Percentiles rank a stretch among this genome's conserved stretches.
Conservation (phyloP, 2,113 vertebrate genomes). For the Hemicordylus capensis region DNA sequence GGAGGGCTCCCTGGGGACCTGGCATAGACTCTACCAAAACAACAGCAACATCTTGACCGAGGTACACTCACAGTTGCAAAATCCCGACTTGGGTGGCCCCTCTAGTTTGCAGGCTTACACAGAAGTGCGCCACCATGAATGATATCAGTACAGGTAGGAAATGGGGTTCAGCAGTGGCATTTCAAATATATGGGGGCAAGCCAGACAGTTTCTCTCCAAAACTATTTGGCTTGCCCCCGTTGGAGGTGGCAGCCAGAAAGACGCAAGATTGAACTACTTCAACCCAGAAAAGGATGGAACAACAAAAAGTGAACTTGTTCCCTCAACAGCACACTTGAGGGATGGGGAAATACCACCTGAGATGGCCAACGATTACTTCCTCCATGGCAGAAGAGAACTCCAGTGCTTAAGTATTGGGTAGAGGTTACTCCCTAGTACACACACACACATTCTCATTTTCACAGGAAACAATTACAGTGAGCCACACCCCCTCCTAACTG, state of each 20-base stretch:
- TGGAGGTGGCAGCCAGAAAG: no score
- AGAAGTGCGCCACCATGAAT: neutral
- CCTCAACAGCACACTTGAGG: neutral
- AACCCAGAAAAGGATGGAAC: neutral
- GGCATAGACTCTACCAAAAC: neutral
- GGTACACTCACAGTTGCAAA: neutral
- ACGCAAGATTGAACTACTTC: neutral
- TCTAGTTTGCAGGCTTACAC: neutral
- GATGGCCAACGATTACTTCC: neutral
- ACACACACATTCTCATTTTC: neutral
- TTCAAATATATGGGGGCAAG: neutral
- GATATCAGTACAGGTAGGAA: neutral
- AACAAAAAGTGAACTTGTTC: neutral
- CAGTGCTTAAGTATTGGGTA: neutral
- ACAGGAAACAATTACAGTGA: neutral
- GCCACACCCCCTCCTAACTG: neutral
- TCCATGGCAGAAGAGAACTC: neutral
- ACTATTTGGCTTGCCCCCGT: no score
- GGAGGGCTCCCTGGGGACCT: neutral
- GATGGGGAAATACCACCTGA: neutral
- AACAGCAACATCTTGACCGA: neutral
- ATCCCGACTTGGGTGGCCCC: neutral
- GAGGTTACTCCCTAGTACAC: no score
- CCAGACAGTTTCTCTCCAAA: neutral
- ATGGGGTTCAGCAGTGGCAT: neutral